phyloP scores from a whole-genome alignment of 1,140 invertebrate genomes.

The Sinella curviseta region DNA sequence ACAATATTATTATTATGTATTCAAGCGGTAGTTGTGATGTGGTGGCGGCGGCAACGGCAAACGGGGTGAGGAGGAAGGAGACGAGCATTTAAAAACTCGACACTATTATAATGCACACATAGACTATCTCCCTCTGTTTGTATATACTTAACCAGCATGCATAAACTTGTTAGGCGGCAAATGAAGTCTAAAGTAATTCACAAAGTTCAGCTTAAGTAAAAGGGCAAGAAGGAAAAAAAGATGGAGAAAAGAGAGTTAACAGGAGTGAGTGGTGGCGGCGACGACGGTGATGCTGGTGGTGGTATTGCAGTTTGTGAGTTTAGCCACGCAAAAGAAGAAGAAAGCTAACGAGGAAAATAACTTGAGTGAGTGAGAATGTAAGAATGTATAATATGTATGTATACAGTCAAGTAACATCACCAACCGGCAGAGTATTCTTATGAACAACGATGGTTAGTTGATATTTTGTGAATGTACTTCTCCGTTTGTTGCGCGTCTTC shows the following conservation, averaged over 20 bases:
- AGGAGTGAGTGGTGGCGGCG: neutral
- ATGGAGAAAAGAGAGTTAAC: conserved; percentile 14
- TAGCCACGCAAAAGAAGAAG: neutral
- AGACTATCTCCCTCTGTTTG: neutral
- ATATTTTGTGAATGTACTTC: neutral
- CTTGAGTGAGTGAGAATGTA: neutral
- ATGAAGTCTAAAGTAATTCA: conserved; percentile 48
- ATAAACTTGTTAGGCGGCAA: conserved; percentile 33
- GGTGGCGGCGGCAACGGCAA: no score
- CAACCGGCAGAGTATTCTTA: no score
- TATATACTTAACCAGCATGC: neutral
- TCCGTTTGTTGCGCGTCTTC: no score
- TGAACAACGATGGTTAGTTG: conserved; percentile 5
- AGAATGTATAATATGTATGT: no score
- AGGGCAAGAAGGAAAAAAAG: neutral
- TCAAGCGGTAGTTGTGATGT: no score
- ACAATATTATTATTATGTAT: no score
- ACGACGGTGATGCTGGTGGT: neutral
- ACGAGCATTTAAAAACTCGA: conserved; percentile 19
- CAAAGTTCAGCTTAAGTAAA: conserved; percentile 48
- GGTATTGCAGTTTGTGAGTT: neutral
- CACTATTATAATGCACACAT: neutral
- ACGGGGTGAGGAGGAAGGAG: neutral
- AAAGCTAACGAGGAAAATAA: conserved; percentile 4
- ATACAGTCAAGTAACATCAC: no score